Evolutionary conservation across 2,113 vertebrate genomes (phyloP).

Genomic region (Lucifuga dentata): DNA sequence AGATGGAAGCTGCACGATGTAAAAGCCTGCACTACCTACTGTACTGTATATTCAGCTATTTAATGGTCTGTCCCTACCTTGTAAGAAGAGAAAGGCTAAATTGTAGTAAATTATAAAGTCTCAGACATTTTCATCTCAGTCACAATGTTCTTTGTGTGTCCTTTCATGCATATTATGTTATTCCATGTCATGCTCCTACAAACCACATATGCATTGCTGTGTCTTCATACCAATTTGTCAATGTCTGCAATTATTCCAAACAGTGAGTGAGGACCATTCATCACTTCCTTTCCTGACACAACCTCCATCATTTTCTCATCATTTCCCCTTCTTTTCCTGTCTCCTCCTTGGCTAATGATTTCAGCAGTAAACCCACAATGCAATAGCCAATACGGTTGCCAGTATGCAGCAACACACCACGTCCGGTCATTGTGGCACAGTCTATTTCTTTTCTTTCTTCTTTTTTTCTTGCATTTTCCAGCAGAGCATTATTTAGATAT

Average conservation of each 20-base stretch:
- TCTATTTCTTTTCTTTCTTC: conserved; percentile 42
- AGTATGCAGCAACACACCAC: conserved; percentile 67
- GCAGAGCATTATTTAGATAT: conserved; percentile 23
- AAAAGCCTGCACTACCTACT: too few species aligned
- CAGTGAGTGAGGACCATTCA: conserved; percentile 42
- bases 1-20: too few species aligned
- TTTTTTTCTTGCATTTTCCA: conserved; percentile 49
- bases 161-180: conserved; percentile 26
- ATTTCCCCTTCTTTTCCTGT: conserved; percentile 31
- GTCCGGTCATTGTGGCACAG: conserved; percentile 48
- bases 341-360: conserved; percentile 65
- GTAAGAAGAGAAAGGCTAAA: too few species aligned
- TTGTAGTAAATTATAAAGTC: too few species aligned
- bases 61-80: too few species aligned
- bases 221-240: conserved; percentile 3
- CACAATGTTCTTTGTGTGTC: not conserved
- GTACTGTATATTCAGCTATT: too few species aligned
- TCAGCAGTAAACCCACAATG: conserved; percentile 45
- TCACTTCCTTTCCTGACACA: conserved; percentile 59
- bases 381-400: conserved; percentile 56
- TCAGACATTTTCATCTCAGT: too few species aligned
- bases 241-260: conserved; percentile 31
- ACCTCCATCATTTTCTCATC: conserved; percentile 50
- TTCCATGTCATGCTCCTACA: conserved; percentile 41
- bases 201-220: conserved; percentile 27